phyloP scores from a whole-genome alignment of 2,797 vertebrate species.

The Brachymystax lenok region DNA sequence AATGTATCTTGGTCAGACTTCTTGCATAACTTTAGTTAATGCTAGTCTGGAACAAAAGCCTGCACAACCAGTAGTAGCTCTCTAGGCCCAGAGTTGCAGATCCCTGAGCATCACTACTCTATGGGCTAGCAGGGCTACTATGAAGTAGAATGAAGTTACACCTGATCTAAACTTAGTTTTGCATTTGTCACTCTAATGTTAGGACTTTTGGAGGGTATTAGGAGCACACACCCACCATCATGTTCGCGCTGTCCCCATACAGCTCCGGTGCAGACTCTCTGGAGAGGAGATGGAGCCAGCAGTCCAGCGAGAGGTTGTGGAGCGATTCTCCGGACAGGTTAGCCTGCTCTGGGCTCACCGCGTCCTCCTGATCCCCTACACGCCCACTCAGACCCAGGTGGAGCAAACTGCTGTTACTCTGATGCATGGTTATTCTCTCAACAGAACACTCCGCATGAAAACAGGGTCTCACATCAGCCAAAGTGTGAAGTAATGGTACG shows the following conservation, averaged over 20 bases:
- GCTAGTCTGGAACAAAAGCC: too few relatives aligned
- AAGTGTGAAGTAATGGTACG: neutral
- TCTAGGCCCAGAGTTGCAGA: neutral
- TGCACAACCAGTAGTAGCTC: neutral
- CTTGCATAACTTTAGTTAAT: too few relatives aligned
- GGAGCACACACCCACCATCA: conserved; percentile 56
- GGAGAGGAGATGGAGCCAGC: conserved; percentile 78
- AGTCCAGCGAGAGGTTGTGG: conserved; percentile 72
- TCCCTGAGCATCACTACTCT: too few relatives aligned
- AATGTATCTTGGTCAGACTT: too few relatives aligned
- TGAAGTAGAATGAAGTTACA: neutral
- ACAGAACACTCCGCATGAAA: neutral
- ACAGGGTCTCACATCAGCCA: neutral
- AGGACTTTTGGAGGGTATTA: neutral
- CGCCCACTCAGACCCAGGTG: conserved; percentile 49
- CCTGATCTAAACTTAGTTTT: neutral
- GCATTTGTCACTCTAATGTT: neutral
- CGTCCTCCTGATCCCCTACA: conserved; percentile 63
- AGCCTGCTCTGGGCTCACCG: conserved; percentile 53
- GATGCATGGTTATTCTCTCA: conserved; percentile 52
- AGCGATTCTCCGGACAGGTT: conserved; percentile 45
- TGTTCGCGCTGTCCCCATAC: conserved; percentile 70
- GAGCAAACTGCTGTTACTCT: conserved; percentile 62
- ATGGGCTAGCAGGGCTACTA: neutral
- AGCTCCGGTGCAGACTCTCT: conserved; percentile 69